Evolutionary conservation across 2,113 vertebrate species (phyloP).

Genomic region (Ailurus styani): DNA sequence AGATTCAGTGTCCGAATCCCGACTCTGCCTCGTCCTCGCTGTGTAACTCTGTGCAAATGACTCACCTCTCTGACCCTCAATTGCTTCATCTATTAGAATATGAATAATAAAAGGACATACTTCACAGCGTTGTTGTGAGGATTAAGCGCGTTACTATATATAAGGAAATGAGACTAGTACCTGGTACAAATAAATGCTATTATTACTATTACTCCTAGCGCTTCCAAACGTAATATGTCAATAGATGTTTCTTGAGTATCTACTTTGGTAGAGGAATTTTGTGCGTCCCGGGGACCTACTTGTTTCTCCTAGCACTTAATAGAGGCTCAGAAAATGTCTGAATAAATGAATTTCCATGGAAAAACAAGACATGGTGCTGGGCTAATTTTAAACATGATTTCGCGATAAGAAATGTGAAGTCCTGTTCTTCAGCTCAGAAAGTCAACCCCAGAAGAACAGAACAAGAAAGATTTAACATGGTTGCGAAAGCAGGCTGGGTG

Average conservation of each 20-base stretch:
- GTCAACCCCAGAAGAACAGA: not conserved
- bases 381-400: slow-evolving; percentile 34
- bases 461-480: not conserved
- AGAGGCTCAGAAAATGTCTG: not conserved
- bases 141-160: not conserved
- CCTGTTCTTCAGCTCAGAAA: not conserved
- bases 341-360: not conserved
- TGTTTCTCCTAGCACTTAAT: not conserved
- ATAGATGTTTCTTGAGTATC: not conserved
- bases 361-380: not conserved
- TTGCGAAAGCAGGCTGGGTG: not conserved
- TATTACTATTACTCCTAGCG: not conserved
- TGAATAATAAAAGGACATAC: not conserved
- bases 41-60: not conserved
- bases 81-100: not conserved
- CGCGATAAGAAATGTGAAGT: not conserved
- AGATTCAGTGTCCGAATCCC: not conserved
- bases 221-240: not conserved
- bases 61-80: not conserved
- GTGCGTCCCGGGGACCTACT: not conserved
- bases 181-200: not conserved
- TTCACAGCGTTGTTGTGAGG: not conserved
- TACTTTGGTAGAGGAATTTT: not conserved
- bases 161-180: not conserved
- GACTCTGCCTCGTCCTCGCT: not conserved